These are phyloP conservation scores for Brachionus asplanchnoidis DNA, from an alignment of 1,140 invertebrate genomes.

Conservation along the genomic window DNA sequence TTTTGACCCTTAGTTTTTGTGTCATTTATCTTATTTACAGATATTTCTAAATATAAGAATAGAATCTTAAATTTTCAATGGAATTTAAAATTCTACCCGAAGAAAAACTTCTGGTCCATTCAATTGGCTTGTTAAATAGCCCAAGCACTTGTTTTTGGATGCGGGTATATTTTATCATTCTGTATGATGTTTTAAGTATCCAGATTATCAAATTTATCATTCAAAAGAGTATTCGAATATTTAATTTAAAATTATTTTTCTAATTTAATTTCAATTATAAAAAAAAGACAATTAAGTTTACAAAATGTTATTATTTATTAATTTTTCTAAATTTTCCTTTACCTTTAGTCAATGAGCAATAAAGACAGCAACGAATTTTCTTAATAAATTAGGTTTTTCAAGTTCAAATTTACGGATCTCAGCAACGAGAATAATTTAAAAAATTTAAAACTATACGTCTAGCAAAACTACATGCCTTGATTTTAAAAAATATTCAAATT, in stretches of 20 bases:
- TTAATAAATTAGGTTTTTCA: background rate
- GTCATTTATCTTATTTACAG: background rate
- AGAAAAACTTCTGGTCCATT: background rate
- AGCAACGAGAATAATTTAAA: constrained; percentile 22
- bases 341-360: background rate
- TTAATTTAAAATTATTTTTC: background rate
- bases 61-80: background rate
- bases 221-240: background rate
- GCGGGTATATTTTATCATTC: background rate
- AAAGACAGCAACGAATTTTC: constrained; percentile 23
- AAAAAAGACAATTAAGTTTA: constrained; percentile 37
- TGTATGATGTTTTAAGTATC: background rate
- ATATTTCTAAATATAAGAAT: background rate
- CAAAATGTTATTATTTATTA: background rate
- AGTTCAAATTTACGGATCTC: constrained; percentile 20
- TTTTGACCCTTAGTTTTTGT: background rate
- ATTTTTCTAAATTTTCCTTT: constrained; percentile 18
- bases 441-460: background rate
- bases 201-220: constrained; percentile 10
- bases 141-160: background rate
- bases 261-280: background rate
- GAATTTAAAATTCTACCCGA: background rate
- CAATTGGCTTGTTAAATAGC: background rate
- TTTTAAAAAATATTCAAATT: constrained; percentile 9
- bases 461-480: background rate